phyloP scores from a whole-genome alignment of 2,888 invertebrate species.

The Horisme vitalbata region DNA sequence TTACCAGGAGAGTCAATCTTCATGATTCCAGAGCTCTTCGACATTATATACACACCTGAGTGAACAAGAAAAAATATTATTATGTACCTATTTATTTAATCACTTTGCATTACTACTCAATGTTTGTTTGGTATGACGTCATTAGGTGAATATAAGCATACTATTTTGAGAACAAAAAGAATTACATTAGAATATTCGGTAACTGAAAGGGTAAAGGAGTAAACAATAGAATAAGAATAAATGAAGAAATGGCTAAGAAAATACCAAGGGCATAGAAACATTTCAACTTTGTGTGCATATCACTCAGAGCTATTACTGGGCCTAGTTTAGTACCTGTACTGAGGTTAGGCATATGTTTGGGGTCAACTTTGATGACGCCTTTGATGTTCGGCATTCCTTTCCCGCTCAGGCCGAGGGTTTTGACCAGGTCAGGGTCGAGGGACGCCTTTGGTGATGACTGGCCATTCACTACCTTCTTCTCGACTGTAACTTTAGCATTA shows the following conservation, averaged over 20 bases:
- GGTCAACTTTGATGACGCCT: conserved; percentile 89
- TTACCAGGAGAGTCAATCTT: conserved; percentile 86
- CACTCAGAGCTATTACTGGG: conserved; percentile 2
- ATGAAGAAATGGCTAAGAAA: not conserved
- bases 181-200: too few relatives aligned
- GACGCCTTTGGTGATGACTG: conserved; percentile 72
- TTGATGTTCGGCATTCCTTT: conserved; percentile 84
- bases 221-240: too few relatives aligned
- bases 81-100: not conserved
- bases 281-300: conserved; percentile 1
- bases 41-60: conserved; percentile 89
- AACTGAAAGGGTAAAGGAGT: too few relatives aligned
- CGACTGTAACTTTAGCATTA: conserved; percentile 50
- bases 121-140: too few relatives aligned
- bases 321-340: conserved; percentile 62
- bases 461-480: conserved; percentile 76
- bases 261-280: not conserved
- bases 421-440: conserved; percentile 79
- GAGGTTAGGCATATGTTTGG: conserved; percentile 86
- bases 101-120: too few relatives aligned
- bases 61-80: conserved; percentile 15
- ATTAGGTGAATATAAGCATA: too few relatives aligned
- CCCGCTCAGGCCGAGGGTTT: conserved; percentile 75
- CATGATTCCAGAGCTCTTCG: conserved; percentile 88
- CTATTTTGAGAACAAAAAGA: too few relatives aligned